phyloP scores from a whole-genome alignment of 2,113 vertebrate species.

The Lagopus leucura region DNA sequence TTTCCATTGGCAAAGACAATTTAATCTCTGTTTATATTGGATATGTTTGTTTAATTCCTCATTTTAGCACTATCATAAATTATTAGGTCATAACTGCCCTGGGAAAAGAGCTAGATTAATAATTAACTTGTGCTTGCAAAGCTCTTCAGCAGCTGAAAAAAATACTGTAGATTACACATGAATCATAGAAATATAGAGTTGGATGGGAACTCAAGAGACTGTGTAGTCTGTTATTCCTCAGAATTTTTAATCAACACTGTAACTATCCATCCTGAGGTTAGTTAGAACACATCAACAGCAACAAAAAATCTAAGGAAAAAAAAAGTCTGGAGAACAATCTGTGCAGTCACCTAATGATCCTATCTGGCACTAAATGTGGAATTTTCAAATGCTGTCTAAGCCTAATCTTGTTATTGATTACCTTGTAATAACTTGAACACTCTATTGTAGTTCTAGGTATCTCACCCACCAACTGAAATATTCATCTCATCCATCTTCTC shows the following conservation, averaged over 20 bases:
- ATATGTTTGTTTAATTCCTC: conserved; percentile 42
- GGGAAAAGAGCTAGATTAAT: conserved; percentile 40
- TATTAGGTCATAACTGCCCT: conserved; percentile 30
- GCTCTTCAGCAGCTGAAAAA: background rate
- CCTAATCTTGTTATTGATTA: background rate
- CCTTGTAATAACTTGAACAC: background rate
- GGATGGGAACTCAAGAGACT: background rate
- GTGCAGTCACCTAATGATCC: background rate
- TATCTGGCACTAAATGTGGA: background rate
- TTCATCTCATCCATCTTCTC: background rate
- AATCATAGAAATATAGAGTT: background rate
- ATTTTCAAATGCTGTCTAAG: background rate
- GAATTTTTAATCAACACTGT: conserved; percentile 25
- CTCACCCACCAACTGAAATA: background rate
- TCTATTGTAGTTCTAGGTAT: background rate
- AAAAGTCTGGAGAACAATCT: background rate
- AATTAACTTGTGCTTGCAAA: conserved; percentile 32
- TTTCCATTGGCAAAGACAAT: conserved; percentile 15
- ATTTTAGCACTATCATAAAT: conserved; percentile 18
- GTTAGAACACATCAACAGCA: background rate
- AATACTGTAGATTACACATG: background rate
- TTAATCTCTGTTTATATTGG: conserved; percentile 36
- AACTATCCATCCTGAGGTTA: background rate
- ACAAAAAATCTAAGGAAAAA: background rate
- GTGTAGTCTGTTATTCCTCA: background rate